Evolutionary conservation across 2,888 invertebrate genomes (phyloP), one percentile per base, ranked within the genome.

Genomic region (Escarpia spicata): DNA sequence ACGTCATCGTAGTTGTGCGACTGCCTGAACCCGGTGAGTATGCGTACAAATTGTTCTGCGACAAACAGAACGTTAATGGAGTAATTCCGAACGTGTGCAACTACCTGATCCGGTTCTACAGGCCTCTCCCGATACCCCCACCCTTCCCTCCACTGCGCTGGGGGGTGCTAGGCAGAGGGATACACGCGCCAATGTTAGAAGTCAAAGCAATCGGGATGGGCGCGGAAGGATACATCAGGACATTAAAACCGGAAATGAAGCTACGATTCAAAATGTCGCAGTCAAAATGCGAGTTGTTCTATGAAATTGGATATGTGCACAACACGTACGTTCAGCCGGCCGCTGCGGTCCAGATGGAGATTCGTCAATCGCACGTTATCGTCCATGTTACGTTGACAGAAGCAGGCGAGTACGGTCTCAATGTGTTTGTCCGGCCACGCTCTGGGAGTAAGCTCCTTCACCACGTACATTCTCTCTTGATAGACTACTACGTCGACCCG

Each of bases 11-110:
- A n/a, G 94, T 95, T 92, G 93, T 96, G 12, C 94, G 96, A 2
- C 94, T 96, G 1, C 96, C 96, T 37, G 94, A 95, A 93, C 94
- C 94, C 45, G 96, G 96, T 43, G 95, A 95, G 92, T 95, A 94
- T 93, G 96, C 96, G 0, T 94, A 96, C 31, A 95, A 96, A 92
- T 93, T 96, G 92, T 96, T 95, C 93, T 95, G 95, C n/a, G 95
- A 95, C 92, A 95, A 95, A 15, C 94, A 94, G 31, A 95, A 94
- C 1, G 94, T 95, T n/a, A 94, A 94, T 90, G 96, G 96, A 0
- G 94, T 95, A 26, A 19, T 58, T 45, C 94, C 95, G 6, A 96
- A 96, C 92, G 96, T 96, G 9, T 95, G 96, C 92, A 96, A 96
- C 94, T 96, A 96, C 93, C 94, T 96, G 15, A 26, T 75, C 75